These are phyloP conservation scores for Melanotaenia maccullochi DNA, from an alignment of 2,797 vertebrate species.

Conservation along the genomic window DNA sequence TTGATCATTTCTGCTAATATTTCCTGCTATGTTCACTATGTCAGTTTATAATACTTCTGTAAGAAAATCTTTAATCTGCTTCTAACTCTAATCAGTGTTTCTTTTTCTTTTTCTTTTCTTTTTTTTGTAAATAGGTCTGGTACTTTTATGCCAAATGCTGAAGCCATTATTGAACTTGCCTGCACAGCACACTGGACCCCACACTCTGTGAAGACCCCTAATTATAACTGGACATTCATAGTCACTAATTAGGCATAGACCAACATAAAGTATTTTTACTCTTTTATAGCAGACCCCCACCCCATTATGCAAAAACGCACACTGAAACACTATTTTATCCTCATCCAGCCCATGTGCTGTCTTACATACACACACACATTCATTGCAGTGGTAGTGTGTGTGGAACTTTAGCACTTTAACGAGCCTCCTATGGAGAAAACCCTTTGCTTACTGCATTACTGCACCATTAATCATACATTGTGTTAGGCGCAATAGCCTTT, in stretches of 20 bases:
- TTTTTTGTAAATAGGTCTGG: not conserved
- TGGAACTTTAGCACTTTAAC: slow-evolving; percentile 24
- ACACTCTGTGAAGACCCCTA: slow-evolving; percentile 38
- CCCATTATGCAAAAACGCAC: not conserved
- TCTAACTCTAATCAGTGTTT: not conserved
- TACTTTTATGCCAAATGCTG: slow-evolving; percentile 33
- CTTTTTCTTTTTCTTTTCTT: too few species aligned
- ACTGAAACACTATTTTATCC: slow-evolving; percentile 12
- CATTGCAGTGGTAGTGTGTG: slow-evolving; percentile 7
- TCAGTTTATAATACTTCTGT: not conserved
- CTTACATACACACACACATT: slow-evolving; percentile 9
- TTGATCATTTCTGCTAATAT: not conserved
- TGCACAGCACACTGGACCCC: slow-evolving; percentile 4
- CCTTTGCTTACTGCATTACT: slow-evolving; percentile 23
- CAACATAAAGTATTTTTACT: slow-evolving; percentile 22
- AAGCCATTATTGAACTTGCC: slow-evolving; percentile 24
- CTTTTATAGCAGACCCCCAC: slow-evolving; percentile 19
- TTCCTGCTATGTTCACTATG: not conserved
- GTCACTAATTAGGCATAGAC: slow-evolving; percentile 50
- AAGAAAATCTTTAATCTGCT: not conserved
- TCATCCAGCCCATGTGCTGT: slow-evolving; percentile 7
- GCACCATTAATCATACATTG: slow-evolving; percentile 41
- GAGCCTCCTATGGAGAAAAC: slow-evolving; percentile 35
- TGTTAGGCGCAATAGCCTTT: slow-evolving; percentile 41
- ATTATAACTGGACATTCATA: slow-evolving; percentile 42